Conservation (phyloP, 2,888 invertebrate species). For the Troides aeacus region DNA sequence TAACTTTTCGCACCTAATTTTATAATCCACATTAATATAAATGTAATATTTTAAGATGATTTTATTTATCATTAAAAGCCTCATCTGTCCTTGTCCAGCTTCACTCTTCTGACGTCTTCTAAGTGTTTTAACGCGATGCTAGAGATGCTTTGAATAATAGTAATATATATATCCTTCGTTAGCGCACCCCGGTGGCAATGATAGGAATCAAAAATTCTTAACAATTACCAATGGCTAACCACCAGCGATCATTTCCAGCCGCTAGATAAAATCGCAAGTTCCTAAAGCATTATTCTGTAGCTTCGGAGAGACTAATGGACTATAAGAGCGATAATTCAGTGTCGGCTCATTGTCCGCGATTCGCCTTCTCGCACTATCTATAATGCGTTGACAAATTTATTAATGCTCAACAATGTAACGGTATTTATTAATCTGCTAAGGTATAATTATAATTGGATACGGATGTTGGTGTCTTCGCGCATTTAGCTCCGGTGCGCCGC, state of each 20-base stretch:
- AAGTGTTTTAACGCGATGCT: slow-evolving; percentile 2
- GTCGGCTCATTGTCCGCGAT: slow-evolving; percentile 71
- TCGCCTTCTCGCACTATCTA: slow-evolving; percentile 73
- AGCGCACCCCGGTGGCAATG: slow-evolving; percentile 29
- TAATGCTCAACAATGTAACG: slow-evolving; percentile 68
- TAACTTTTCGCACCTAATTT: background rate
- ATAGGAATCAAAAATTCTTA: slow-evolving; percentile 38
- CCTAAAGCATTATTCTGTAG: slow-evolving; percentile 64
- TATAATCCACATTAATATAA: background rate
- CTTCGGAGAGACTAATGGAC: slow-evolving; percentile 74
- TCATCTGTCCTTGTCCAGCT: background rate
- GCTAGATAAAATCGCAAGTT: slow-evolving; percentile 45
- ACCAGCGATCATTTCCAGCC: slow-evolving; percentile 51
- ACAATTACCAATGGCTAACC: slow-evolving; percentile 35
- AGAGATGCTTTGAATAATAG: slow-evolving; percentile 16
- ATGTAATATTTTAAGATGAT: background rate
- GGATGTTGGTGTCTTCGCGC: slow-evolving; percentile 39
- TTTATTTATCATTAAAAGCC: background rate
- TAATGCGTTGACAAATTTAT: slow-evolving; percentile 77
- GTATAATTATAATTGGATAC: slow-evolving; percentile 70
- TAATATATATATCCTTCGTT: slow-evolving; percentile 14
- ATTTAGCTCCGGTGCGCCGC: slow-evolving; percentile 23
- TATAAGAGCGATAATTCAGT: slow-evolving; percentile 70
- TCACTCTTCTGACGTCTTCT: background rate
- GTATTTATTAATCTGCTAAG: slow-evolving; percentile 60